Evolutionary conservation across 2,797 vertebrate genomes (phyloP), one percentile per base, ranked within the genome.

Genomic region (Clarias platycephalus): DNA sequence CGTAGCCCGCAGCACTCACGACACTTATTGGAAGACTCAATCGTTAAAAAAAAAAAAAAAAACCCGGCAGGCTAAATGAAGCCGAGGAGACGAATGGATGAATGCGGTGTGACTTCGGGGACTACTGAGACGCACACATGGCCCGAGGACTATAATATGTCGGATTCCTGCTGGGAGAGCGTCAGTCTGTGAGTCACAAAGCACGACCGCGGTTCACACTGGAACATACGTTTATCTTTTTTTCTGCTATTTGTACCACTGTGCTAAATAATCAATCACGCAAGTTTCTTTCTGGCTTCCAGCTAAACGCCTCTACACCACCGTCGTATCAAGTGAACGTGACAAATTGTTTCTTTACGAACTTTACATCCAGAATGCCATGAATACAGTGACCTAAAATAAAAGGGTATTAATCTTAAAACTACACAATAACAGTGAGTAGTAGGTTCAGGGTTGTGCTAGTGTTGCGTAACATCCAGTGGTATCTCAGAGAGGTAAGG

Each of bases 1-100:
- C 84, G n/a, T 44, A 31, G 86, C 86, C 82, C 83, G 40, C 34
- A 80, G 77, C 85, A 64, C 67, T 20, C 83, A 18, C 55, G 72
- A 53, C 86, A 53, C 75, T 80, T 49, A 87, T 63, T 82, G 75
- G 64, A 83, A 76, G 77, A 77, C 68, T 83, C 58, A 8, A 74
- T 79, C 40, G 31, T 24, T 2, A 55, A 82, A 44, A 71, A 75
- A 71, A 49, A 63, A 31, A 49, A 12, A 49, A 49, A 44, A 49
- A 49, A 49, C 44, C 44, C 64, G 53, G 49, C 22, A 5, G 37
- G 16, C 31, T 64, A 70, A 87, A 68, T 60, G 49, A 68, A 40
- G 58, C 75, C 44, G 31, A 76, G 49, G 76, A 67, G 80, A 85
- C 49, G 68, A 74, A 63, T 22, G 80, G 44, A 78, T 82, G 72